Percentiles rank a stretch among this genome's conserved stretches.
Conservation (phyloP, 1,140 invertebrate species). For the Drosophila rufa region DNA sequence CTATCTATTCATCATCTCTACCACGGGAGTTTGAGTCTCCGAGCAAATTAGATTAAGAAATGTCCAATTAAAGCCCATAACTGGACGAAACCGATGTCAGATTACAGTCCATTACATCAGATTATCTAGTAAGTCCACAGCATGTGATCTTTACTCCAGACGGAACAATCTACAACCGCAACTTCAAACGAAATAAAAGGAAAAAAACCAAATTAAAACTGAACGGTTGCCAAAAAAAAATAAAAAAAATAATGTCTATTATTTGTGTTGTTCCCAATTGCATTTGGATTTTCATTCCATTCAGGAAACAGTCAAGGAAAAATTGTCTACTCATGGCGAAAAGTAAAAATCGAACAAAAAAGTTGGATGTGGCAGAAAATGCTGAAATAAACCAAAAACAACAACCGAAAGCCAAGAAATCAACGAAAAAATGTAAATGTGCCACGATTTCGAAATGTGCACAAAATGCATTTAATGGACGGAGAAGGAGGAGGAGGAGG, state of each 20-base stretch:
- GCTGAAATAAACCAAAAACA: slow-evolving; percentile 35
- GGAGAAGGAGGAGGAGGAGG: background rate
- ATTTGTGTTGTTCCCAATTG: slow-evolving; percentile 38
- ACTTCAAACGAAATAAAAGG: slow-evolving; percentile 34
- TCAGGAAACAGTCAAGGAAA: slow-evolving; percentile 47
- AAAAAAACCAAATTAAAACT: slow-evolving; percentile 36
- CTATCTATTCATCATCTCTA: background rate
- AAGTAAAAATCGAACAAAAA: slow-evolving; percentile 59
- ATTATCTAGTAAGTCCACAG: slow-evolving; percentile 24
- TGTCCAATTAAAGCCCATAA: slow-evolving; percentile 19
- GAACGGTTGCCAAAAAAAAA: slow-evolving; percentile 52
- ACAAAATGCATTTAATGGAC: slow-evolving; percentile 79
- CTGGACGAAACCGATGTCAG: slow-evolving; percentile 17
- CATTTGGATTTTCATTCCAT: slow-evolving; percentile 36
- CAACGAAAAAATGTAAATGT: slow-evolving; percentile 75
- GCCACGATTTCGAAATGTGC: slow-evolving; percentile 80
- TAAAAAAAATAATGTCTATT: slow-evolving; percentile 23
- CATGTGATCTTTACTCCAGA: slow-evolving; percentile 31
- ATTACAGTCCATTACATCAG: slow-evolving; percentile 35
- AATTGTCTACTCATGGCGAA: slow-evolving; percentile 72
- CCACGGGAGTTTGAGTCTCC: background rate
- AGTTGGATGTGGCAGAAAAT: slow-evolving; percentile 41
- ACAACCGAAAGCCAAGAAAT: slow-evolving; percentile 37
- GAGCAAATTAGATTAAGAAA: slow-evolving; percentile 16
- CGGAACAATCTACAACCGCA: slow-evolving; percentile 23